A percentile compares a stretch with the other conserved stretches of the same genome.
Evolutionary conservation across 2,113 vertebrate genomes (phyloP).

Genomic region (Stercorarius parasiticus): DNA sequence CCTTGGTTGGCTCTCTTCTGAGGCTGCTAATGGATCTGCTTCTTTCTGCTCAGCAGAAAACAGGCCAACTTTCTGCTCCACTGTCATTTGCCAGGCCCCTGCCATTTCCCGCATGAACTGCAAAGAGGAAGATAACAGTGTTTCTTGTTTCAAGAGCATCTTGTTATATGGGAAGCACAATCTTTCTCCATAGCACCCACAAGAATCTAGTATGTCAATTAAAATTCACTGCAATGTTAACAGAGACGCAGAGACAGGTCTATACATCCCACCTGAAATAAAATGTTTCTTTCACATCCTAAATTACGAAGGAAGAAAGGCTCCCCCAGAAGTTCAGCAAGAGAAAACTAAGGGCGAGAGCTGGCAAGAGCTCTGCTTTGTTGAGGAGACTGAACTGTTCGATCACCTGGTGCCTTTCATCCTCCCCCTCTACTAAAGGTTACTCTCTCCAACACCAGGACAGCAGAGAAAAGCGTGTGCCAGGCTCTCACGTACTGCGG

Average conservation of each 20-base stretch:
- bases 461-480: neutral
- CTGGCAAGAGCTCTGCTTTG: neutral
- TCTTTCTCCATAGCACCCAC: neutral
- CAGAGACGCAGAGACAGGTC: neutral
- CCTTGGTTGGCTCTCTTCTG: constrained; percentile 90
- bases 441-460: neutral
- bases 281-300: neutral
- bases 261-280: neutral
- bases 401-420: neutral
- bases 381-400: neutral
- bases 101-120: constrained; percentile 98
- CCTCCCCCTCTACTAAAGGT: neutral
- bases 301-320: neutral
- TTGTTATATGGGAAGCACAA: neutral
- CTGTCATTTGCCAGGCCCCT: constrained; percentile 96
- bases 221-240: neutral
- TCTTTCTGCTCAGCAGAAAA: constrained; percentile 88
- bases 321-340: neutral
- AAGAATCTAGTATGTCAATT: neutral
- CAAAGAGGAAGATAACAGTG: neutral
- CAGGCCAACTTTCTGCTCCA: constrained; percentile 91
- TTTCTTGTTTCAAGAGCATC: neutral
- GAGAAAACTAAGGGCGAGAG: neutral
- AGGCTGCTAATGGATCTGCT: constrained; percentile 91
- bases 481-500: neutral